Percentiles rank a stretch among this genome's conserved stretches.
phyloP scores from a whole-genome alignment of 2,797 vertebrate species.

The Sebastes cheni region DNA sequence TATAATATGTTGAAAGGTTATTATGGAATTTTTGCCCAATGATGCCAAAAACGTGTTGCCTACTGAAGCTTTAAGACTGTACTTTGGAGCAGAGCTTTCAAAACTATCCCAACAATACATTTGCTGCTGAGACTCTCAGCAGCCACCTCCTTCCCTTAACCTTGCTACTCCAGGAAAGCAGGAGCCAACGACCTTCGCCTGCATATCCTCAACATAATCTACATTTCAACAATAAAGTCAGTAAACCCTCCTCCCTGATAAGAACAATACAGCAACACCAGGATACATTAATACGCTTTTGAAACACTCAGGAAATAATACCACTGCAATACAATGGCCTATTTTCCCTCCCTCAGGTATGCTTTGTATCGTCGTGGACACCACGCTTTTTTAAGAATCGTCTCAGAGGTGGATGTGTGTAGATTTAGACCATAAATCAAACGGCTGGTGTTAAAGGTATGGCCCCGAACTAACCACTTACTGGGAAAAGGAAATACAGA shows the following conservation, averaged over 20 bases:
- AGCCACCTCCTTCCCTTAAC: constrained; percentile 61
- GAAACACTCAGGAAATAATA: constrained; percentile 85
- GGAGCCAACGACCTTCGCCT: constrained; percentile 65
- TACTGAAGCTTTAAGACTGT: too few relatives aligned
- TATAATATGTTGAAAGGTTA: too few relatives aligned
- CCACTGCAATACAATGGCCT: constrained; percentile 78
- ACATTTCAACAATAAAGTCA: constrained; percentile 57
- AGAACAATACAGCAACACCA: constrained; percentile 73
- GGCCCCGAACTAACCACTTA: not conserved
- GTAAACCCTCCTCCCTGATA: constrained; percentile 54
- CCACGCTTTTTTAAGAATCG: constrained; percentile 12
- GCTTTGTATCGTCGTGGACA: constrained; percentile 31
- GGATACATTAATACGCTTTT: constrained; percentile 80
- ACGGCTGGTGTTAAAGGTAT: constrained; percentile 12
- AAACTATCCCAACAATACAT: constrained; percentile 2
- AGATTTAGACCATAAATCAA: constrained; percentile 26
- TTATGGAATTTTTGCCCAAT: too few relatives aligned
- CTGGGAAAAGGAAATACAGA: constrained; percentile 49
- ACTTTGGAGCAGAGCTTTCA: not conserved
- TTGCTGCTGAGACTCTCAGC: constrained; percentile 10
- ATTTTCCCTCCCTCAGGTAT: constrained; percentile 73
- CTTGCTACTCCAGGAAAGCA: constrained; percentile 64
- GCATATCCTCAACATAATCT: constrained; percentile 67
- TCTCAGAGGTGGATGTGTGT: constrained; percentile 33
- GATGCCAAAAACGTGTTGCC: too few relatives aligned